phyloP scores from a whole-genome alignment of 2,797 vertebrate genomes.

The Clarias platycephalus region DNA sequence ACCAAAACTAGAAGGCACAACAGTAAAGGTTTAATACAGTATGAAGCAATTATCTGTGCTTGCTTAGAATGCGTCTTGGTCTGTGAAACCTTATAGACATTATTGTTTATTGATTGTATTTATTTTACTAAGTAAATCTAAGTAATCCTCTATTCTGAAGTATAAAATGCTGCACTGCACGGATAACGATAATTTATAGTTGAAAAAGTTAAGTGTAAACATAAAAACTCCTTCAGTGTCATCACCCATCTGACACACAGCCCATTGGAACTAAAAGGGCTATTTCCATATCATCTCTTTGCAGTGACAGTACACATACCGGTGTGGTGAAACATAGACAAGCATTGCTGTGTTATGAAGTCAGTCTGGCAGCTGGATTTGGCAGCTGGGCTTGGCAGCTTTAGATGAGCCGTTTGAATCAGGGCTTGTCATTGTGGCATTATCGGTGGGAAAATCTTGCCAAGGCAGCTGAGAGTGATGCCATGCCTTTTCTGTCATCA shows the following conservation, averaged over 20 bases:
- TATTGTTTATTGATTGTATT: too few relatives aligned
- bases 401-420: slow-evolving; percentile 35
- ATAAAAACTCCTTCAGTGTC: neutral
- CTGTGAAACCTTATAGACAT: neutral
- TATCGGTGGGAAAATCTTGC: slow-evolving; percentile 28
- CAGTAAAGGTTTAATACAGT: neutral
- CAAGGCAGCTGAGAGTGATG: slow-evolving; percentile 26
- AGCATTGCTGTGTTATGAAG: slow-evolving; percentile 24
- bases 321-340: slow-evolving; percentile 5
- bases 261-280: slow-evolving; percentile 19
- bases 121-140: neutral
- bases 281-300: slow-evolving; percentile 25
- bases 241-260: neutral
- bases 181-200: neutral
- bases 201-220: neutral
- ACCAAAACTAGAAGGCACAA: neutral
- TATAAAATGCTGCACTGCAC: neutral
- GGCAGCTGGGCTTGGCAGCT: slow-evolving; percentile 37
- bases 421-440: slow-evolving; percentile 39
- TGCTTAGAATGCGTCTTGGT: neutral
- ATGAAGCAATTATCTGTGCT: neutral
- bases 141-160: neutral
- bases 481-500: slow-evolving; percentile 18
- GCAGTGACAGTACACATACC: slow-evolving; percentile 10
- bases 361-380: slow-evolving; percentile 29